Evolutionary conservation across 1,140 invertebrate genomes (phyloP).

Genomic region (Drosophila guanche): DNA sequence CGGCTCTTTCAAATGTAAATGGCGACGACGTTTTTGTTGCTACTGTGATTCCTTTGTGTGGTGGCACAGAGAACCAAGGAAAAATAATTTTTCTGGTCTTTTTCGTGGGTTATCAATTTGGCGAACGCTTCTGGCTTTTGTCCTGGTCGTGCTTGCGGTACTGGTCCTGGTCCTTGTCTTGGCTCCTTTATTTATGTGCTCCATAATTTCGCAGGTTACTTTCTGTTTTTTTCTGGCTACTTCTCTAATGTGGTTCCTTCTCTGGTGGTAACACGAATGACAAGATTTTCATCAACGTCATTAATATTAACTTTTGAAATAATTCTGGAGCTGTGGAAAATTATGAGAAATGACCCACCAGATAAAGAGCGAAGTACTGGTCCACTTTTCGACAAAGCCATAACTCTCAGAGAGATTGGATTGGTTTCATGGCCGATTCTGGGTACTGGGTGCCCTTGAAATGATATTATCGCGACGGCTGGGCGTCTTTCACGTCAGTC

Average conservation of each 20-base stretch:
- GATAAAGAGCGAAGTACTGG: conserved; percentile 54
- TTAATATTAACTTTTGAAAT: conserved; percentile 83
- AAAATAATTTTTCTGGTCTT: conserved; percentile 30
- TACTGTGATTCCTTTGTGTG: conserved; percentile 41
- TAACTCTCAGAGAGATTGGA: conserved; percentile 60
- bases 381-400: conserved; percentile 72
- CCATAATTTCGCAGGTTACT: conserved; percentile 56
- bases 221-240: conserved; percentile 14
- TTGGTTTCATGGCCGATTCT: conserved; percentile 21
- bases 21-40: conserved; percentile 59
- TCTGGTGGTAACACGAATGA: conserved; percentile 71
- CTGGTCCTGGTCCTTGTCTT: conserved; percentile 35
- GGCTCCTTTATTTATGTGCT: conserved; percentile 71
- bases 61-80: conserved; percentile 53
- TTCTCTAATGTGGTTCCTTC: conserved; percentile 26
- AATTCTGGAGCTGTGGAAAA: conserved; percentile 76
- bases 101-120: conserved; percentile 78
- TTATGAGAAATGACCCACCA: conserved; percentile 79
- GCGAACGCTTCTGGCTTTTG: conserved; percentile 67
- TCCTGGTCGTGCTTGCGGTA: background rate
- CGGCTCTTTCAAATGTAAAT: conserved; percentile 78
- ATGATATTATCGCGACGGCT: conserved; percentile 56
- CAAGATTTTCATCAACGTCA: conserved; percentile 83
- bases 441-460: conserved; percentile 24
- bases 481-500: conserved; percentile 69